Base-by-base conservation (phyloP, 2,888 invertebrate species). In the Gastracanthus pulcherrimus region DNA sequence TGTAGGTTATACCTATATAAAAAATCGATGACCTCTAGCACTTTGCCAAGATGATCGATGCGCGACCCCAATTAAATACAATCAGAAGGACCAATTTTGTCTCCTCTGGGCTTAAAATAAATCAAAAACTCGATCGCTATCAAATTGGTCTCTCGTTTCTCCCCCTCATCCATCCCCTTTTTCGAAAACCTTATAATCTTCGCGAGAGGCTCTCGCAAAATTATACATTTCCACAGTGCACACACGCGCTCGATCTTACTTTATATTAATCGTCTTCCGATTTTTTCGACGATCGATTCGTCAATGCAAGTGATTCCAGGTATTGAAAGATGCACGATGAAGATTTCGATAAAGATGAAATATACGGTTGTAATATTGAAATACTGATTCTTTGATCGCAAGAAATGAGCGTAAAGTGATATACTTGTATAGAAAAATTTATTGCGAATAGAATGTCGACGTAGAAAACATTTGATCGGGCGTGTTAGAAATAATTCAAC, bases 1-100 rank as follows among this genome's bases (percentile, higher is more conserved):
- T 71, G 34, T 13, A 16, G 6, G 69, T 36, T 62, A 62, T n/a
- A 34, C 2, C 4, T 7, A 9, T 2, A 29, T n/a, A 45, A 72
- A 74, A 67, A 58, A 80, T 60, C 60, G 36, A 75, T 60, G 74
- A 80, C 74, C 75, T 69, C 41, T 45, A 29, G 36, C 34, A 58
- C n/a, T 9, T 9, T 0, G 36, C 36, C 36, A 29, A 6, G 34
- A 70, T 75, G 75, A 80, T 80, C 29, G 51, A 80, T 80, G 62
- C 29, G 67, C 45, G 62, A 75, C 67, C 69, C 51, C 62, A 80
- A 80, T 80, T 80, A 80, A 80, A 75, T 51, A 75, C 51, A 75
- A 80, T 80, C 74, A 70, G 38, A 75, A 75, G 70, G 70, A 75
- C 74, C 80, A 75, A 75, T 75, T 75, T 80, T 80, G 71, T 80